phyloP scores from a whole-genome alignment of 2,797 vertebrate genomes.

The Macropus fuliginosus region DNA sequence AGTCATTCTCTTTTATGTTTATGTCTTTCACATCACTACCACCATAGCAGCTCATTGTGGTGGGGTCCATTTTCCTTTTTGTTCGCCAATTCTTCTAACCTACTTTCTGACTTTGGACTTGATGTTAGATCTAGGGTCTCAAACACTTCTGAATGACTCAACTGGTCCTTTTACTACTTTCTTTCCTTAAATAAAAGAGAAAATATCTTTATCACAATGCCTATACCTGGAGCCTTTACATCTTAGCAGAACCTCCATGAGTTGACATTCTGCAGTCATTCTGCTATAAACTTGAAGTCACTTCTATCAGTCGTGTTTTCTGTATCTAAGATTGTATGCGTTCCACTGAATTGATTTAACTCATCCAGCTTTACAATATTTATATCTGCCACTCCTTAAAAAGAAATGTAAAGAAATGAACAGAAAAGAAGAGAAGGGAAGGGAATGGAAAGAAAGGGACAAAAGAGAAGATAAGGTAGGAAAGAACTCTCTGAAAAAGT shows the following conservation, averaged over 20 bases:
- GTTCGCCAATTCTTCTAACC: background rate
- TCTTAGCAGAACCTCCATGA: background rate
- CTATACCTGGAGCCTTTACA: background rate
- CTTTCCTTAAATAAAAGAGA: background rate
- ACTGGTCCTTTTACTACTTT: background rate
- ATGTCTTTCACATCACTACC: background rate
- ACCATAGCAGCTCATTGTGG: background rate
- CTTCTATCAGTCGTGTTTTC: background rate
- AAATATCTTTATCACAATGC: background rate
- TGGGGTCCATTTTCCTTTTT: background rate
- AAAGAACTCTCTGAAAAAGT: background rate
- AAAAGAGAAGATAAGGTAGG: background rate
- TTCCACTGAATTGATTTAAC: background rate
- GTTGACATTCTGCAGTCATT: background rate
- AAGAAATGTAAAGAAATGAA: background rate
- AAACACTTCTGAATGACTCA: background rate
- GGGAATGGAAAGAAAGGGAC: no score
- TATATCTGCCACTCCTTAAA: no score
- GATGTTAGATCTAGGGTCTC: background rate
- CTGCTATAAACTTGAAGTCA: background rate
- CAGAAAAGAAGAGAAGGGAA: no score
- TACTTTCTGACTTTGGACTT: background rate
- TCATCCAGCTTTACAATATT: background rate
- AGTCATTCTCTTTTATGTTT: background rate
- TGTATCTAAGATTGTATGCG: background rate